Evolutionary conservation across 2,113 vertebrate genomes (phyloP), one percentile per base, ranked within the genome.

Genomic region (Phylloscopus whistleri): DNA sequence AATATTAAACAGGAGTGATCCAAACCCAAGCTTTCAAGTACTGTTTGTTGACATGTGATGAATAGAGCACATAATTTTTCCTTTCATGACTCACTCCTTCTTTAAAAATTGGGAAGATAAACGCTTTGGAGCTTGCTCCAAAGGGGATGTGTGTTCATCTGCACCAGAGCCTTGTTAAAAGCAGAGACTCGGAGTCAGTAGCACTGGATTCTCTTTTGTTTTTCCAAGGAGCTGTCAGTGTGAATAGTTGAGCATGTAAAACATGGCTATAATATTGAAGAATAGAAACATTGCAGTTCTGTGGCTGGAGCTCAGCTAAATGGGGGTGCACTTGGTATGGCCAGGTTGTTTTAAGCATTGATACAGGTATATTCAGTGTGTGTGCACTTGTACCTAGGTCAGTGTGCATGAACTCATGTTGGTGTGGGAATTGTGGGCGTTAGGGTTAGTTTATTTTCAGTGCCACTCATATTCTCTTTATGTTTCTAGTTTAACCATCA

Each of bases 11-110:
- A 82, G 84, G 48, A 95, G 66, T 31, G 82, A 53, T 87, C 67
- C 55, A 87, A 94, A 92, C 21, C n/a, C 74, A 87, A 90, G 62
- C 92, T 79, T 88, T 90, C 67, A 84, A 76, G 73, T 93, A 53
- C 76, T 67, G n/a, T 77, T 87, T 75, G 56, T 84, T 74, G 87
- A 26, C 37, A 17, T 35, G 37, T 3, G 5, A 87, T 70, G 80
- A 77, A 72, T 62, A 35, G 31, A 55, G 46, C 37, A 4, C 41
- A 3, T 37, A 74, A 78, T 39, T 68, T 84, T 51, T 72, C 39
- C 37, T 79, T 95, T 92, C 37, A 28, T 87, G 82, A 87, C 87
- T 92, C 53, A 21, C 39, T 62, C 35, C 76, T 74, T 21, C 53
- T 58, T 72, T 69, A 64, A 10, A 80, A 58, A 11, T 7, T 13